These are phyloP conservation scores for Mactromeris polynyma DNA, from an alignment of 2,888 invertebrate genomes.

Conservation along the genomic window DNA sequence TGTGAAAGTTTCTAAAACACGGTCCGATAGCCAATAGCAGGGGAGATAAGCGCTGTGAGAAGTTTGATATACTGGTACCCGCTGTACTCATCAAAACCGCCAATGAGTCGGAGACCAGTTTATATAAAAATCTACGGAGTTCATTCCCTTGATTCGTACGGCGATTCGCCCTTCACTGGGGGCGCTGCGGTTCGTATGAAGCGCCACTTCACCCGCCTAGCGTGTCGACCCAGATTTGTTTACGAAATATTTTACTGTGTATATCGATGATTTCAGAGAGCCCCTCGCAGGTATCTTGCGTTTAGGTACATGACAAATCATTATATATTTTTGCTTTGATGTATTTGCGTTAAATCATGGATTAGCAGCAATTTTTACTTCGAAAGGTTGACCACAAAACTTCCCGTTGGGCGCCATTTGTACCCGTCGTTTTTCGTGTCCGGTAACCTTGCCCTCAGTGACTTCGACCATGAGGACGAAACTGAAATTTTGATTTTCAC, in stretches of 20 bases:
- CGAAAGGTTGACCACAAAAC: neutral
- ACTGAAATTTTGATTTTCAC: neutral
- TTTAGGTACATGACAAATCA: neutral
- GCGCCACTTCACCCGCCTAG: conserved; percentile 33
- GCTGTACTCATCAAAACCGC: no score
- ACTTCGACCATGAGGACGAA: conserved; percentile 20
- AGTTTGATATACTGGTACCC: no score
- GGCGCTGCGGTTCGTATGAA: conserved; percentile 57
- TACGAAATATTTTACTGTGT: neutral
- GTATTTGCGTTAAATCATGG: neutral
- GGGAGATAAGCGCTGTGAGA: no score
- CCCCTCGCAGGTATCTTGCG: neutral
- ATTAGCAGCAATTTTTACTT: neutral
- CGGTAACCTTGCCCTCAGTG: neutral
- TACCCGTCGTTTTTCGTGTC: conserved; percentile 27
- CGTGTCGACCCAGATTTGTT: conserved; percentile 47
- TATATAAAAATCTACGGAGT: neutral
- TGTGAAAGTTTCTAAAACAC: no score
- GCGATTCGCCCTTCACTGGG: conserved; percentile 27
- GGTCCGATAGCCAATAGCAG: no score
- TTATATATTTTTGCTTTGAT: neutral
- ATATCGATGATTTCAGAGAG: neutral
- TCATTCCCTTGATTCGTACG: conserved; percentile 44
- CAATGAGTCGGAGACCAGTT: no score
- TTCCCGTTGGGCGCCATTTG: conserved; percentile 33